Percentiles rank a stretch among this genome's conserved stretches.
Evolutionary conservation across 2,113 vertebrate genomes (phyloP).

Genomic region (Rhynchopsitta pachyrhyncha): DNA sequence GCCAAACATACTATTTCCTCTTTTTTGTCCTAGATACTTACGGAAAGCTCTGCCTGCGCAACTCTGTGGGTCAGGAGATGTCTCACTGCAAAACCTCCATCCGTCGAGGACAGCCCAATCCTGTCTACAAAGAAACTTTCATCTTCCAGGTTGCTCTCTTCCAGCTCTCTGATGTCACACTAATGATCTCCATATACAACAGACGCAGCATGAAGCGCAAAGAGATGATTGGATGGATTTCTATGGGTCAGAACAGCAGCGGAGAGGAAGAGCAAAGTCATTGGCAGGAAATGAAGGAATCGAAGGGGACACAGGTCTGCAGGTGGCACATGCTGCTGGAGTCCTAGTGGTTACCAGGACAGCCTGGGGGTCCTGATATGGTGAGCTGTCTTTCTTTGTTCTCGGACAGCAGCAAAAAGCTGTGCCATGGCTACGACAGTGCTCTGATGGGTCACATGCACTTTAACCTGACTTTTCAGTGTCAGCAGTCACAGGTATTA

Average conservation of each 20-base stretch:
- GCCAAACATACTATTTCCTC: neutral
- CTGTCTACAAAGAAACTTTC: slow-evolving; percentile 96
- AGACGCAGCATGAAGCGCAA: slow-evolving; percentile 93
- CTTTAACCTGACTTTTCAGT: neutral
- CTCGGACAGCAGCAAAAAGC: neutral
- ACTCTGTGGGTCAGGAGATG: slow-evolving; percentile 93
- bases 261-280: slow-evolving; percentile 91
- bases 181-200: slow-evolving; percentile 92
- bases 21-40: slow-evolving; percentile 83
- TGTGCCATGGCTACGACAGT: neutral
- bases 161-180: slow-evolving; percentile 94
- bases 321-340: slow-evolving; percentile 91
- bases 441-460: neutral
- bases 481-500: neutral
- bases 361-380: neutral
- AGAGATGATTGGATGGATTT: slow-evolving; percentile 96
- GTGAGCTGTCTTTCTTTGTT: neutral
- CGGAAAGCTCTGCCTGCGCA: slow-evolving; percentile 89
- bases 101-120: slow-evolving; percentile 91
- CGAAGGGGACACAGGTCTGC: slow-evolving; percentile 85
- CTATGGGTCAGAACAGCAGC: slow-evolving; percentile 92
- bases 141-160: slow-evolving; percentile 97
- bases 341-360: slow-evolving; percentile 71
- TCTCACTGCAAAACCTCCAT: slow-evolving; percentile 93
- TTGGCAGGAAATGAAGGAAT: slow-evolving; percentile 94